Base-by-base conservation (phyloP, 2,113 vertebrate genomes). In the Brachirus orientalis region DNA sequence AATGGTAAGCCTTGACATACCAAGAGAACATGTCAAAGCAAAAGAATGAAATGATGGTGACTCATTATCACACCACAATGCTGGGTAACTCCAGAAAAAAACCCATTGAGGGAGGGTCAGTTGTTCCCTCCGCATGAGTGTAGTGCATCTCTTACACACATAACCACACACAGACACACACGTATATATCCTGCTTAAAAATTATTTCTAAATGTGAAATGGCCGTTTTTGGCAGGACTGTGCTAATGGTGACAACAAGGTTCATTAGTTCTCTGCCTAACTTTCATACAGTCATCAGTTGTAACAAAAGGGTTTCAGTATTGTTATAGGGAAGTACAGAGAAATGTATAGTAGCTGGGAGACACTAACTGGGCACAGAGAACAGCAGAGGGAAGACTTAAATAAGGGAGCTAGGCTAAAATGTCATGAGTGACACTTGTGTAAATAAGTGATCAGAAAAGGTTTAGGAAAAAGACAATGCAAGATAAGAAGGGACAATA, bases 71-170 rank as follows among this genome's bases (percentile, higher is more conserved):
- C 64, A n/a, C 55, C 47, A 62, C 50, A 5, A 79, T 88, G 64
- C 85, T 63, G 76, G 85, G 83, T 80, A 66, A 78, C 84, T 85
- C 91, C 78, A 88, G 91, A 92, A 93, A 83, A 79, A 88, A 87
- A 69, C 72, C 85, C 80, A 89, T 92, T 92, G 83, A 90, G 67
- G 67, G 37, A 72, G 16, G 43, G 22, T 45, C 73, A 70, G 88
- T 92, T 93, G 90, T 92, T 86, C 63, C 38, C 58, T 36, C 44
- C 10, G 72, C 87, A 81, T 60, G 63, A 69, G 78, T 72, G 58
- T 50, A 44, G 63, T 72, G 60, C 70, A 61, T 43, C 46, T 74
- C 83, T 72, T 71, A 47, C 46, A 67, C 79, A 44, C 9, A 10
- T 1, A 9, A 40, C 38, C 8, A 12, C 11, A 53, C 13, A 63